Evolutionary conservation across 2,113 vertebrate genomes (phyloP), one percentile per base, ranked within the genome.

Genomic region (Anguilla japonica): DNA sequence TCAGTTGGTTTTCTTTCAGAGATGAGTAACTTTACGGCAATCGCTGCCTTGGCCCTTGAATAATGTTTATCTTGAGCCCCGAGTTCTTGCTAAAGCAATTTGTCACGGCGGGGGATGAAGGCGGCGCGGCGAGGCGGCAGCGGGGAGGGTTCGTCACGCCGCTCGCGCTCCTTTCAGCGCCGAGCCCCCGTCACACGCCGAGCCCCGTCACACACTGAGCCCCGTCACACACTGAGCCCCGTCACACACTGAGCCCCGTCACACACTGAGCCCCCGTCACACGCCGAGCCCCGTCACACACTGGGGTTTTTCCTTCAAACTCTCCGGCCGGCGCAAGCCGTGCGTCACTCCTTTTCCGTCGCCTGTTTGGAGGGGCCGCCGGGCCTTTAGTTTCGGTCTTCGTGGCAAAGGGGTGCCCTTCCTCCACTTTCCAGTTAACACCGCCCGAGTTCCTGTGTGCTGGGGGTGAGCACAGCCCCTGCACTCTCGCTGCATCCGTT

Each of bases 11-110:
- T 63, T 22, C 16, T 34, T 67, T 67, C 26, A 67, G 60, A 83
- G 16, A 83, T 83, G 63, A 63, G 50, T 84, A 80, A 63, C 40
- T 84, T 13, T 26, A 56, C 34, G 26, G 8, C 26, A 67, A 26
- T 67, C 18, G 22, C 26, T 67, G 22, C 8, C 22, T 26, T 67
- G 60, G 26, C 60, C 60, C 60, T 40, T 13, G 29, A 29, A 20
- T 83, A 60, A 83, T 57, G 14, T 87, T 78, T 79, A 79, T 29
- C 53, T n/a, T 87, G 46, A 79, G 34, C 86, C 20, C 41, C 40
- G 67, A 40, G 34, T 43, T 79, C 43, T 80, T 71, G 50, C 71
- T 39, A 40, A 78, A 53, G 5, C 26, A 14, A 16, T 43, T 82
- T 83, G 83, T 75, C n/a, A 43, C 46, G 57, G 20, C 57, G 20